Percentiles rank a stretch among this genome's conserved stretches.
Conservation (phyloP, 2,113 vertebrate genomes). For the Pantherophis guttatus region DNA sequence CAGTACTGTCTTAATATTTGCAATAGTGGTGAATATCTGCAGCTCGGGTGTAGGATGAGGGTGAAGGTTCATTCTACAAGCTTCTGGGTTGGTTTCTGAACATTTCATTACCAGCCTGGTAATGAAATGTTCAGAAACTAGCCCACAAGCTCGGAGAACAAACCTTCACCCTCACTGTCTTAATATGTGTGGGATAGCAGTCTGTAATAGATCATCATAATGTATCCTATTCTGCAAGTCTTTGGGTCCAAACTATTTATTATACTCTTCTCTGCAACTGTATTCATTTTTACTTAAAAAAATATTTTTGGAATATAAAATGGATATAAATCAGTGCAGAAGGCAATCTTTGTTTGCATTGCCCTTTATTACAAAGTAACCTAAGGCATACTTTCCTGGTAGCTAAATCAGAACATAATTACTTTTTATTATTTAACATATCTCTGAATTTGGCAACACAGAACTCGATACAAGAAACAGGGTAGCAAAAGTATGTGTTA, state of each 20-base stretch:
- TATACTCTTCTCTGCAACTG: not conserved
- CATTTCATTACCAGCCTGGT: too few relatives aligned
- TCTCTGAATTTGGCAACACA: not conserved
- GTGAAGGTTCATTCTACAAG: too few relatives aligned
- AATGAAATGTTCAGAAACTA: too few relatives aligned
- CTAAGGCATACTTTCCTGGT: not conserved
- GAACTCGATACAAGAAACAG: not conserved
- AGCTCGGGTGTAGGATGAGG: too few relatives aligned
- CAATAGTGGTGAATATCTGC: too few relatives aligned
- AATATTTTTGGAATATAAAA: not conserved
- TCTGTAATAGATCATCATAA: not conserved
- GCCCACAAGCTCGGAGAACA: too few relatives aligned
- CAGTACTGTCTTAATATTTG: not conserved
- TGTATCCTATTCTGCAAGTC: not conserved
- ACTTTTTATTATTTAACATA: not conserved
- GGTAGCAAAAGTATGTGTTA: not conserved
- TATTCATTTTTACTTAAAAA: not conserved
- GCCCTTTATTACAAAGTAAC: not conserved
- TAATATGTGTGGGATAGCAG: not conserved
- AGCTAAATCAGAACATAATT: not conserved
- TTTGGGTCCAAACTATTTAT: not conserved
- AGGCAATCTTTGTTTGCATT: not conserved
- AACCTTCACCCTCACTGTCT: not conserved
- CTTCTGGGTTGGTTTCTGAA: too few relatives aligned
- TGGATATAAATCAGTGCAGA: not conserved